Conservation (phyloP, 2,797 vertebrate species). For the Lacerta bilineata region DNA sequence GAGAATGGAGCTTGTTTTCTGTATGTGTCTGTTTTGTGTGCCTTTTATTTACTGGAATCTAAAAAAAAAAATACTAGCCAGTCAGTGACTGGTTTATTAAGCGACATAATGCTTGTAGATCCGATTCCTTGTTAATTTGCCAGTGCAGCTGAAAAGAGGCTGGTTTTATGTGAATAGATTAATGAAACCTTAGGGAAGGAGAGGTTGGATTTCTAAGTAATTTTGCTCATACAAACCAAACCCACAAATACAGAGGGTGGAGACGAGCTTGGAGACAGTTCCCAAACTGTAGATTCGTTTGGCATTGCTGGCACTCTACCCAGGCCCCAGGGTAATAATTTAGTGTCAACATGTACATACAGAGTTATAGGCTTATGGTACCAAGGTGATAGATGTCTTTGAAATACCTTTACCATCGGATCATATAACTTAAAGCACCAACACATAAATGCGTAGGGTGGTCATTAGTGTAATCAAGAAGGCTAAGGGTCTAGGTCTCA, state of each 20-base stretch:
- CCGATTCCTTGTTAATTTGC: slow-evolving; percentile 17
- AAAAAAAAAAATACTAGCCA: slow-evolving; percentile 32
- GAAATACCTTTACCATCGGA: not conserved
- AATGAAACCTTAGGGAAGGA: not conserved
- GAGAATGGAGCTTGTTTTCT: not conserved
- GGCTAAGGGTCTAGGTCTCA: not conserved
- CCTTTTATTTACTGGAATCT: not conserved
- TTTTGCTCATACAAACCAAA: not conserved
- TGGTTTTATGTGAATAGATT: not conserved
- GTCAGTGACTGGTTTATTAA: slow-evolving; percentile 16
- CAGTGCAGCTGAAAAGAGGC: not conserved
- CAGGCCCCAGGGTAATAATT: not conserved
- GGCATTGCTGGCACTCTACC: not conserved
- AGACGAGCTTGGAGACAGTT: not conserved
- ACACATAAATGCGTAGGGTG: not conserved
- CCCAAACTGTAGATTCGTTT: not conserved
- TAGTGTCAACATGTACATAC: slow-evolving; percentile 22
- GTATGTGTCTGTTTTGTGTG: not conserved
- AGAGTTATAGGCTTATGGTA: slow-evolving; percentile 41
- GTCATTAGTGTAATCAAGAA: not conserved
- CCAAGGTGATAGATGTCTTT: slow-evolving; percentile 17
- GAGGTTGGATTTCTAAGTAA: not conserved
- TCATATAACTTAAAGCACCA: not conserved
- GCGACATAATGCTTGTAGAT: not conserved
- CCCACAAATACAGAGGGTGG: not conserved